Evolutionary conservation across 2,113 vertebrate genomes (phyloP).

Genomic region (Thymallus thymallus): DNA sequence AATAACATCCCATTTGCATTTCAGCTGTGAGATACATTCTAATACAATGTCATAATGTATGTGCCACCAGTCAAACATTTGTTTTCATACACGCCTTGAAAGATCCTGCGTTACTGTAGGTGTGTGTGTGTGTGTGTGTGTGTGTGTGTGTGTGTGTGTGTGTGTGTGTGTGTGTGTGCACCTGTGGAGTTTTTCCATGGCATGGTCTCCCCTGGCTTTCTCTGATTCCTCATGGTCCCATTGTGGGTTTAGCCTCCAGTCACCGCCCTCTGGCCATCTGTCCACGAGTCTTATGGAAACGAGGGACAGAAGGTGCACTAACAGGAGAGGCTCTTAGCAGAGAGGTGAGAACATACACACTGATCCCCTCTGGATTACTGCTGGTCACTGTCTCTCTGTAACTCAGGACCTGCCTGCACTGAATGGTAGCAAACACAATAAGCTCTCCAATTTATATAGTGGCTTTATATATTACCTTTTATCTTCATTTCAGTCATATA

Average conservation of each 20-base stretch:
- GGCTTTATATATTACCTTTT: too few species aligned
- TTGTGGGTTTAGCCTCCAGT: conserved; percentile 10
- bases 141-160: too few species aligned
- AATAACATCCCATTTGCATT: too few species aligned
- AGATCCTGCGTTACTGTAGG: not conserved
- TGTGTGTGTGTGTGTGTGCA: too few species aligned
- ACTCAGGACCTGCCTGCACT: conserved; percentile 23
- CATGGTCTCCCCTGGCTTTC: not conserved
- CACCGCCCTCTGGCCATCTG: conserved; percentile 1
- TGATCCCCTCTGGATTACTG: not conserved
- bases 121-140: too few species aligned
- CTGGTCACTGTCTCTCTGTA: conserved; percentile 48
- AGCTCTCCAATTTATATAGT: not conserved
- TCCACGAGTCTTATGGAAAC: conserved; percentile 31
- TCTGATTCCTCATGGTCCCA: conserved; percentile 9
- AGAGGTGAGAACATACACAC: too few species aligned
- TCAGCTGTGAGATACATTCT: not conserved
- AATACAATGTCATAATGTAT: not conserved
- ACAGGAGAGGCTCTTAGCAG: conserved; percentile 47
- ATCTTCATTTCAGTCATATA: too few species aligned
- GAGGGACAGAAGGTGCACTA: conserved; percentile 15
- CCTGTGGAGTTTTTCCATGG: conserved; percentile 27
- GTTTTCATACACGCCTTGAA: not conserved
- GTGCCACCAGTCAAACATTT: not conserved
- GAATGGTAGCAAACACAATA: not conserved